Evolutionary conservation across 2,797 vertebrate genomes (phyloP), one percentile per base, ranked within the genome.

Genomic region (Spinus olivaceus): DNA sequence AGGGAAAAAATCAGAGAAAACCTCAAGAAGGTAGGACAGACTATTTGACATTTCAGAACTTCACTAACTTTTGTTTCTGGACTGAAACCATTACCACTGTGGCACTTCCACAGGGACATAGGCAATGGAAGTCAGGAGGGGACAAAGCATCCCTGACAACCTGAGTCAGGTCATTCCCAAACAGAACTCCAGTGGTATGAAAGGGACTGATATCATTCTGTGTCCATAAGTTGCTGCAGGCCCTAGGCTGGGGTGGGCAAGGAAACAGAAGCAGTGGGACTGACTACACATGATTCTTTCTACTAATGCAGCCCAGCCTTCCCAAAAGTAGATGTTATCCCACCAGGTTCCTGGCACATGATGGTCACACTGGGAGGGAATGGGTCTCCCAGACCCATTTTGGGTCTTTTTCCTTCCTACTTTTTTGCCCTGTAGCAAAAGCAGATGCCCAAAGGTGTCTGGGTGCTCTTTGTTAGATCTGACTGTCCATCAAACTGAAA

Each of bases 161-260:
- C 32, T 9, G 8, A 69, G 14, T 41, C 30, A 63, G 30, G 27
- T 4, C 9, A 6, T 80, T 72, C 14, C n/a, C 23, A 50, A 8
- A 2, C 35, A 72, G 17, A 56, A 18, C 5, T 15, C 12, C 35
- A 39, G 41, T 33, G n/a, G 8, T 41, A 35, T 21, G 54, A 60
- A 65, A 23, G 18, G 9, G 7, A 28, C 5, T 0, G 0, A 41
- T 69, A 41, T 8, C 6, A 39, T 42, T 12, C 19, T 18, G 7
- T 28, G 12, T 35, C 32, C 23, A 2, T 60, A 23, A 49, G 20
- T 15, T 63, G 10, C 33, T 70, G 25, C 37, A 19, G 33, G 41
- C 21, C 21, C 23, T 84, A 60, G 56, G 13, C 10, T 49, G 41
- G 10, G 12, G 4, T 18, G 28, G 20, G n/a, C 0, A 0, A 80